Conservation (phyloP, 1,140 invertebrate species). For the Teleogryllus occipitalis region DNA sequence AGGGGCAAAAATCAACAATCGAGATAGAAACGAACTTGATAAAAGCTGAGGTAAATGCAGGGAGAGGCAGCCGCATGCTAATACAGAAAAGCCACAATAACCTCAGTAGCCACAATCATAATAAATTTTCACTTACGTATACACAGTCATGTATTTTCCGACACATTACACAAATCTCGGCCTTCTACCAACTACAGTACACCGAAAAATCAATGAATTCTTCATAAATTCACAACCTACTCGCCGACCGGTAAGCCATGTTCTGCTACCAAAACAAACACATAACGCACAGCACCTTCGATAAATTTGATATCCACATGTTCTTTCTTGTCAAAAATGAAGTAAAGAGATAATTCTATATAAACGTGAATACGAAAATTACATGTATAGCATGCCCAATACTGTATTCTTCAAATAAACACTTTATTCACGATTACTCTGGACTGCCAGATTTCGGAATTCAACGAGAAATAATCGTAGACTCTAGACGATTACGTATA, state of each 20-base stretch:
- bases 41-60: background rate
- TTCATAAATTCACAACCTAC: constrained; percentile 1
- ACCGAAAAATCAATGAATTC: constrained; percentile 2
- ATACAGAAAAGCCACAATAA: background rate
- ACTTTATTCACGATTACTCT: too few relatives aligned
- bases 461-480: too few relatives aligned
- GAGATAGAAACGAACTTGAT: background rate
- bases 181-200: background rate
- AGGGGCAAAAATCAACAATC: background rate
- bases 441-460: too few relatives aligned
- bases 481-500: too few relatives aligned
- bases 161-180: background rate
- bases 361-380: too few relatives aligned
- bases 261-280: constrained; percentile 4
- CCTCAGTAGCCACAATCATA: background rate
- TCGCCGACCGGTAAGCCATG: background rate
- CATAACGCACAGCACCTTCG: background rate
- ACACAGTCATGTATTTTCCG: background rate
- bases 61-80: constrained; percentile 2
- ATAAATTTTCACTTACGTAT: background rate
- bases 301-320: background rate
- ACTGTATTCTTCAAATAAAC: too few relatives aligned
- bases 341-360: too few relatives aligned
- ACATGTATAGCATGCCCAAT: too few relatives aligned
- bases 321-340: background rate